Evolutionary conservation across 2,113 vertebrate species (phyloP).

Genomic region (Rhagologus leucostigma): DNA sequence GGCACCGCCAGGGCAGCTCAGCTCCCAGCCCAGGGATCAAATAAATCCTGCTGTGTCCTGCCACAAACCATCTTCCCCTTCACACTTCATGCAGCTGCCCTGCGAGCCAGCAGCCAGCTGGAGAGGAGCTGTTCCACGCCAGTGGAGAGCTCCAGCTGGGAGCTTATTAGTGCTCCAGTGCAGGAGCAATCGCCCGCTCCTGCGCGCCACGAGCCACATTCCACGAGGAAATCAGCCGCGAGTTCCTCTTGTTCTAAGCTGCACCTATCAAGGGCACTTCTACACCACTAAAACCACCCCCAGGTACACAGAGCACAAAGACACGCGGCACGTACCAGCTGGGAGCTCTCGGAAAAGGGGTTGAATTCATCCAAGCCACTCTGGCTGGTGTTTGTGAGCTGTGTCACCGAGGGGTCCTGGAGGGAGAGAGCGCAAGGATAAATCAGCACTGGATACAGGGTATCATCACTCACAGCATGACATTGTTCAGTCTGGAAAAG

Average conservation of each 20-base stretch:
- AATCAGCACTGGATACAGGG: not conserved
- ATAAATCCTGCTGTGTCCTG: not conserved
- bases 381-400: slow-evolving; percentile 72
- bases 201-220: accelerated
- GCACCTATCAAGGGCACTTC: not conserved
- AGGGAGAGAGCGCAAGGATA: not conserved
- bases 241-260: not conserved
- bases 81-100: not conserved
- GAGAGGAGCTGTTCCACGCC: not conserved
- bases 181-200: not conserved
- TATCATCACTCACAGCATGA: not conserved
- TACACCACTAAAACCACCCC: not conserved
- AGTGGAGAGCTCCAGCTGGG: not conserved
- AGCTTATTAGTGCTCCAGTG: not conserved
- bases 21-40: not conserved
- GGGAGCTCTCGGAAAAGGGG: slow-evolving; percentile 81
- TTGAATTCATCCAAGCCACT: slow-evolving; percentile 83
- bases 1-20: accelerated
- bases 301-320: not conserved
- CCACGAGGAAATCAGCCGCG: not conserved
- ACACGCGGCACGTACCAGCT: slow-evolving; percentile 64
- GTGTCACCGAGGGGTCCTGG: slow-evolving; percentile 91
- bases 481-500: not conserved
- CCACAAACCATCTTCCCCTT: not conserved
- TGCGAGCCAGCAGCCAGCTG: not conserved